Percentiles rank a stretch among this genome's conserved stretches.
These are phyloP conservation scores for Periphyllus acericola DNA, from an alignment of 2,888 invertebrate genomes.

Conservation along the genomic window DNA sequence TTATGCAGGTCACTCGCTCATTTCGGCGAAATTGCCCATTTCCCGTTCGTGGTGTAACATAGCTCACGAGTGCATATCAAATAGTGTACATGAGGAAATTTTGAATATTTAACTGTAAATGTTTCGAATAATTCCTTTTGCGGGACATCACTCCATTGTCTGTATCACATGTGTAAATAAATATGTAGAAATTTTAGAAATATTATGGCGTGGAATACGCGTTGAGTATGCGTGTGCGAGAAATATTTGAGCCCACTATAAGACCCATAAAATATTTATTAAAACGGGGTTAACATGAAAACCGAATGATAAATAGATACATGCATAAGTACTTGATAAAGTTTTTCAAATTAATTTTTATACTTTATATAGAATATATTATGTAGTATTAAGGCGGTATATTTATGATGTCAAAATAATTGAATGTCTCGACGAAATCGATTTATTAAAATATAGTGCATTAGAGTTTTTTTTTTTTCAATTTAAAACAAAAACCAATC, in stretches of 20 bases:
- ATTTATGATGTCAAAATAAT: not conserved
- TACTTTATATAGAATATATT: too few relatives aligned
- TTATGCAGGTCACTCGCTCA: not conserved
- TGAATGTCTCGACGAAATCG: not conserved
- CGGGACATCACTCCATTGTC: not conserved
- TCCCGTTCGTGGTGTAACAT: not conserved
- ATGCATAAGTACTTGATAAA: not conserved
- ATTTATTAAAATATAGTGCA: not conserved
- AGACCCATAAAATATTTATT: conserved; percentile 5
- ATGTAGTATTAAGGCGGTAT: not conserved
- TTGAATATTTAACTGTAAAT: conserved; percentile 15
- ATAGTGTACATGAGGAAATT: not conserved
- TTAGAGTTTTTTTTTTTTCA: not conserved
- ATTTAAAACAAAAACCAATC: not conserved
- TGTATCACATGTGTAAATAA: not conserved
- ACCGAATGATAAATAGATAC: not conserved
- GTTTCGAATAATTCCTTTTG: not conserved
- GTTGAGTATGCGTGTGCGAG: not conserved
- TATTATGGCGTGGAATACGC: too few relatives aligned
- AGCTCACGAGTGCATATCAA: not conserved
- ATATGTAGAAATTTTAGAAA: too few relatives aligned
- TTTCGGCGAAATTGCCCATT: not conserved
- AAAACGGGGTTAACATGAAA: not conserved
- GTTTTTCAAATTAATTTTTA: conserved; percentile 8
- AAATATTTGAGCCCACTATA: not conserved